Evolutionary conservation across 2,797 vertebrate genomes (phyloP).

Genomic region (Bothrops alternatus): DNA sequence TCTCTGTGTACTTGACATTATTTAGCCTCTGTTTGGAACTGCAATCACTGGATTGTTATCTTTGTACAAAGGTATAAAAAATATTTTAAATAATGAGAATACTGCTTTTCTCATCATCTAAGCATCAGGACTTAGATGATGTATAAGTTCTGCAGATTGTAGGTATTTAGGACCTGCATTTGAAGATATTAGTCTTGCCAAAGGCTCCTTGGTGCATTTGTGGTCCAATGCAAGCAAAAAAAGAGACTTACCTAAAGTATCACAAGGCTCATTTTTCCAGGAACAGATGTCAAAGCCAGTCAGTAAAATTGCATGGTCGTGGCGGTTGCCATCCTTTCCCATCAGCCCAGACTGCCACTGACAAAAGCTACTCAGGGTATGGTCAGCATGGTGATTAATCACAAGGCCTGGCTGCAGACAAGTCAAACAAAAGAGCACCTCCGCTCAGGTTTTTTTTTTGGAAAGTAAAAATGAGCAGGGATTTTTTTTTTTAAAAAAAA

Average conservation of each 20-base stretch:
- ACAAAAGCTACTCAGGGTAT: conserved; percentile 89
- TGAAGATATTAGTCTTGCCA: neutral
- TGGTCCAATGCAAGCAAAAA: neutral
- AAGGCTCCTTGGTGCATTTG: neutral
- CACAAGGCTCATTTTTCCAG: conserved; percentile 91
- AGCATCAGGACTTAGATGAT: neutral
- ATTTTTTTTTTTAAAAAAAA: neutral
- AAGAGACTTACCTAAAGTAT: conserved; percentile 79
- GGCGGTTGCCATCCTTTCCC: conserved; percentile 80
- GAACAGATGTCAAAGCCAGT: conserved; percentile 91
- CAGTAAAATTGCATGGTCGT: conserved; percentile 89
- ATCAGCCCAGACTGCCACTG: conserved; percentile 88
- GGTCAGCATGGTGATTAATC: conserved; percentile 89
- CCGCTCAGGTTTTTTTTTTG: neutral
- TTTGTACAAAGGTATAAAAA: neutral
- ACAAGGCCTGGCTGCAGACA: conserved; percentile 79
- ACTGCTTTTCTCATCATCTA: neutral
- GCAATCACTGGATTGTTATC: neutral
- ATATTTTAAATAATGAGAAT: neutral
- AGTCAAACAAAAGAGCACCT: neutral
- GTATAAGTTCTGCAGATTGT: neutral
- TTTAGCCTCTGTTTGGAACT: neutral
- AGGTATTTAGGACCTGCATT: neutral
- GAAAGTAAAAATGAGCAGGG: neutral
- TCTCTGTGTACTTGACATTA: neutral